Evolutionary conservation across 1,140 invertebrate genomes (phyloP), one percentile per base, ranked within the genome.

Genomic region (Ganaspis sp.): DNA sequence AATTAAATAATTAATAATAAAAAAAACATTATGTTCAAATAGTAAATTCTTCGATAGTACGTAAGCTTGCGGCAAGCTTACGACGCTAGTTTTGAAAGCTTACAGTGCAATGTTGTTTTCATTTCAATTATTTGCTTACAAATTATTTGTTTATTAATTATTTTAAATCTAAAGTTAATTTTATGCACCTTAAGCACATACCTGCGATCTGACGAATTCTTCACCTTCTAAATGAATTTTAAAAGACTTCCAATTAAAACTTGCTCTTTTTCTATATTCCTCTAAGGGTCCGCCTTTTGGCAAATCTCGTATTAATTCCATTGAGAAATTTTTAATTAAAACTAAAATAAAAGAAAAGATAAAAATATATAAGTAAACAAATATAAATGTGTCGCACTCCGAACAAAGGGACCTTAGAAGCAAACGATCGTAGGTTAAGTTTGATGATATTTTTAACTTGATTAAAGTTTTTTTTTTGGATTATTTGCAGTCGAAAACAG

Each of bases 161-260:
- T 15, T 15, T 40, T 45, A 15, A 15, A 15, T 45, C 11, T 45
- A 4, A 12, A 45, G 15, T 15, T 15, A n/a, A n/a, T n/a, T n/a
- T n/a, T n/a, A n/a, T n/a, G n/a, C n/a, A n/a, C n/a, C n/a, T n/a
- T n/a, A n/a, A n/a, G n/a, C n/a, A 29, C 12, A n/a, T 91, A 94
- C 94, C 90, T 94, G 93, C 49, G 91, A 86, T 70, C 90, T 84
- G 8, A 94, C 87, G 53, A 87, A 86, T 9, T 92, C 90, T 42
- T 92, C 90, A 34, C 92, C 94, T 81, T 97, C 94, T 17, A 97
- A 91, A 77, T 94, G 90, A 0, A 96, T 77, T 87, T 94, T 95
- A 91, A 98, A 93, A 75, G 93, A 92, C 82, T 96, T 95, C 95
- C 96, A 97, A 86, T 96, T 93, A 87, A 98, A 98, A 0, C 94